A percentile compares a stretch with the other conserved stretches of the same genome.
Conservation (phyloP, 2,797 vertebrate genomes). For the Halcyon chelicuti region DNA sequence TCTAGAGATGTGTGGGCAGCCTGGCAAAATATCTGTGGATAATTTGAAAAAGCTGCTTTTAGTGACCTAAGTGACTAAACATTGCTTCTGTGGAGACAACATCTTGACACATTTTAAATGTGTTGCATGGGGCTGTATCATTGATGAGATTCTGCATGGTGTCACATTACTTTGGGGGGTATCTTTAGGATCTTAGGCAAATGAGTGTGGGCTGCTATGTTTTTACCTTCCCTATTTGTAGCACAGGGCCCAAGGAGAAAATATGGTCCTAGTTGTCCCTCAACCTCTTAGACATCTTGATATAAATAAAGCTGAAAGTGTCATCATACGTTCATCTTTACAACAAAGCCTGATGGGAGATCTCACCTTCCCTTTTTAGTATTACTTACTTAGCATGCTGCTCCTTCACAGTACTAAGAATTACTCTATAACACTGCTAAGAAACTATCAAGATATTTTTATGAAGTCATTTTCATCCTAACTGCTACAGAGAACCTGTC, state of each 20-base stretch:
- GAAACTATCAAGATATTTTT: slow-evolving; percentile 26
- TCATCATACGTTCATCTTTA: neutral
- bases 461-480: neutral
- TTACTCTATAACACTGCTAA: neutral
- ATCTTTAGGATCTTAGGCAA: neutral
- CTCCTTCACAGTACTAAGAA: neutral
- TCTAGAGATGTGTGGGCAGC: slow-evolving; percentile 53
- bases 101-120: slow-evolving; percentile 27
- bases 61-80: slow-evolving; percentile 41
- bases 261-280: neutral
- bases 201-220: neutral
- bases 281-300: neutral
- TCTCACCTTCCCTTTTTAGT: neutral
- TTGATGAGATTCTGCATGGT: neutral
- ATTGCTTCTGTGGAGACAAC: neutral
- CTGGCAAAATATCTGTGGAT: slow-evolving; percentile 47
- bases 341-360: slow-evolving; percentile 6
- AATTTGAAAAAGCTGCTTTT: slow-evolving; percentile 69
- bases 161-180: neutral
- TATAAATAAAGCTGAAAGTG: slow-evolving; percentile 18
- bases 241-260: neutral
- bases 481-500: neutral
- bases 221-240: neutral
- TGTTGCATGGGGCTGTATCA: neutral
- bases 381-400: neutral